Evolutionary conservation across 2,113 vertebrate species (phyloP).

Genomic region (Mus musculus): GRCm39 chr3:40410001-40410500

Average conservation of each 20-base stretch:
- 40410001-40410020: neutral
- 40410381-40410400: slow-evolving; percentile 22
- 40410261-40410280: neutral
- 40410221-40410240: slow-evolving; percentile 26
- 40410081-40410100: neutral
- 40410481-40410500: slow-evolving; percentile 32
- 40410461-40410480: neutral
- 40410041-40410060: neutral
- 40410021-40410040: neutral
- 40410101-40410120: slow-evolving; percentile 1
- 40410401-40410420: slow-evolving; percentile 11
- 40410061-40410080: neutral
- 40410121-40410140: slow-evolving; percentile 29
- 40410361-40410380: neutral
- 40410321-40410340: neutral
- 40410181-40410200: neutral
- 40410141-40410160: neutral
- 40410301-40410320: slow-evolving; percentile 25
- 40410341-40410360: neutral
- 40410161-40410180: neutral
- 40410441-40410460: neutral
- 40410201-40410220: neutral
- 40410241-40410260: neutral
- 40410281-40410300: neutral
- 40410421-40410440: neutral